These are phyloP conservation scores for Polyergus mexicanus DNA, from an alignment of 1,140 invertebrate genomes.

Conservation along the genomic window DNA sequence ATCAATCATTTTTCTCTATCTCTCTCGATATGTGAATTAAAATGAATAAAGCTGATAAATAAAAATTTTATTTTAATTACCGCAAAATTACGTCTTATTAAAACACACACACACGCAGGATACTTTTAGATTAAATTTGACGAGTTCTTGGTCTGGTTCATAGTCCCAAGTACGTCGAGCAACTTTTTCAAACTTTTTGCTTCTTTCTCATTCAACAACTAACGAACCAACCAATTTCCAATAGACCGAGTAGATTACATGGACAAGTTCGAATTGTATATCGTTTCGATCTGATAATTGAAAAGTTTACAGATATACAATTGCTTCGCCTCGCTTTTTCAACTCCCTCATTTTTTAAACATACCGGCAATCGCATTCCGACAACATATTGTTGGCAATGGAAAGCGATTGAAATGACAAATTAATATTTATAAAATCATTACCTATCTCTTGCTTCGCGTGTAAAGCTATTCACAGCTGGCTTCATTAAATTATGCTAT, in stretches of 20 bases:
- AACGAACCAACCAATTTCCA: slow-evolving; percentile 69
- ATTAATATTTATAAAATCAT: not conserved
- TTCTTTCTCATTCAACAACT: slow-evolving; percentile 66
- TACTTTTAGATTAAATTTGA: slow-evolving; percentile 55
- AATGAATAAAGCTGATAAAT: no score
- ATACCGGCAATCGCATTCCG: not conserved
- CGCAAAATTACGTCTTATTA: no score
- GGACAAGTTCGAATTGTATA: slow-evolving; percentile 58
- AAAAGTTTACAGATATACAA: slow-evolving; percentile 70
- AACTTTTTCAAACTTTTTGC: slow-evolving; percentile 66
- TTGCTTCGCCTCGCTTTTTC: not conserved
- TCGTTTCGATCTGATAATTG: slow-evolving; percentile 58
- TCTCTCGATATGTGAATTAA: no score
- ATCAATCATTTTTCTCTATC: no score
- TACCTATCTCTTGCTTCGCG: not conserved
- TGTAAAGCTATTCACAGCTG: not conserved
- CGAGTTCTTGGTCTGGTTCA: slow-evolving; percentile 68
- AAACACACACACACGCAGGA: no score
- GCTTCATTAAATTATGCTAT: not conserved
- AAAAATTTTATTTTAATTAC: no score
- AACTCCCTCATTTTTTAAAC: slow-evolving; percentile 18
- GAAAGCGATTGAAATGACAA: not conserved
- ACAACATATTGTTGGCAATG: not conserved
- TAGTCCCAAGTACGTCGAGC: slow-evolving; percentile 51
- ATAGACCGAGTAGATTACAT: slow-evolving; percentile 70